A percentile compares a stretch with the other conserved stretches of the same genome.
These are phyloP conservation scores for Ladona fulva DNA, from an alignment of 1,140 invertebrate genomes.

Conservation along the genomic window DNA sequence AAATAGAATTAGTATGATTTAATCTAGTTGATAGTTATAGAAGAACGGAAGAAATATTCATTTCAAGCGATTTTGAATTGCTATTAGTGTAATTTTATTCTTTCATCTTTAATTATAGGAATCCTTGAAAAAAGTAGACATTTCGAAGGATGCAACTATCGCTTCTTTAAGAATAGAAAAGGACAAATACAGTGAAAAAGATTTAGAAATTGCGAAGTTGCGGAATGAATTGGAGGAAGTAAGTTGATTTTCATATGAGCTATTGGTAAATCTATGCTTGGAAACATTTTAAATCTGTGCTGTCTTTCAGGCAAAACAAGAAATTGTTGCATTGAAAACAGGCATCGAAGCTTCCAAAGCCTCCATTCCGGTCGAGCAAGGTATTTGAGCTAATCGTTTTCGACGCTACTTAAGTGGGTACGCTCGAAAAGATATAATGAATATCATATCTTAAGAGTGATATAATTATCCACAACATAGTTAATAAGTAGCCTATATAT, in stretches of 20 bases:
- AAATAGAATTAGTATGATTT: no score
- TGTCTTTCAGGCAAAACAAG: not conserved
- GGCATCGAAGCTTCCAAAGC: not conserved
- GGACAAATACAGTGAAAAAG: slow-evolving; percentile 30
- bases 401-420: no score
- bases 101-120: slow-evolving; percentile 21
- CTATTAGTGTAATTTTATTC: not conserved
- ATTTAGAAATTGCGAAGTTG: slow-evolving; percentile 34
- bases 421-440: no score
- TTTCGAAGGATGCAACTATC: slow-evolving; percentile 32
- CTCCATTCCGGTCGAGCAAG: slow-evolving; percentile 8
- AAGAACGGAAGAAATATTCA: no score
- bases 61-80: no score
- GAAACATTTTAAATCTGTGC: not conserved
- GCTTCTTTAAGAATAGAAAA: slow-evolving; percentile 36
- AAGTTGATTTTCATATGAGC: not conserved
- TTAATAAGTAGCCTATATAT: slow-evolving; percentile 28
- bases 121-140: slow-evolving; percentile 35
- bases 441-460: no score
- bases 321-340: not conserved
- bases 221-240: slow-evolving; percentile 29
- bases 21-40: no score
- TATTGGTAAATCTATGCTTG: not conserved
- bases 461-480: slow-evolving; percentile 11
- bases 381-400: slow-evolving; percentile 19